These are phyloP conservation scores for Boleophthalmus pectinirostris DNA, from an alignment of 2,113 vertebrate genomes.

Conservation along the genomic window DNA sequence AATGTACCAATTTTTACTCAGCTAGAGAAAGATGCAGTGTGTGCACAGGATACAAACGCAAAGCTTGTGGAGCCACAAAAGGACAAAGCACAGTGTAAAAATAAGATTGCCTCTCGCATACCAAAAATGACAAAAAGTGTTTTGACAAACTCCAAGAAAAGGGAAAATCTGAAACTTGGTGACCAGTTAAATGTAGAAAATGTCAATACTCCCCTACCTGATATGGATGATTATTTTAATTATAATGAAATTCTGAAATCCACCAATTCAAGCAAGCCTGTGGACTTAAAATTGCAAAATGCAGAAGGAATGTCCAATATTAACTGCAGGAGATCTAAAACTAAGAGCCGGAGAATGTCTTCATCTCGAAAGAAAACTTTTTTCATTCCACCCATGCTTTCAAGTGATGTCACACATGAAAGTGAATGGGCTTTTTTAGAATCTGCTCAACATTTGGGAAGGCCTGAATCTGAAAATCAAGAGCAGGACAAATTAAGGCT, in stretches of 20 bases:
- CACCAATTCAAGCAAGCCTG: neutral
- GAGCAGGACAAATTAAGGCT: conserved; percentile 8
- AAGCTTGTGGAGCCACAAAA: neutral
- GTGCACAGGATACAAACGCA: neutral
- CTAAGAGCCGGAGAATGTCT: conserved; percentile 23
- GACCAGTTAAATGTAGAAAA: conserved; percentile 1
- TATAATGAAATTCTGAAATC: conserved; percentile 15
- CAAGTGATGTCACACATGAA: neutral
- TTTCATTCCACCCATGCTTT: neutral
- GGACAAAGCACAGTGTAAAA: conserved; percentile 5
- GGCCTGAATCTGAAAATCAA: conserved; percentile 1
- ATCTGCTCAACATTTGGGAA: neutral
- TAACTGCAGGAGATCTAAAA: conserved; percentile 43
- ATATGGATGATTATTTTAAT: conserved; percentile 50
- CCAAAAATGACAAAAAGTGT: conserved; percentile 40
- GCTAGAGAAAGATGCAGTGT: neutral
- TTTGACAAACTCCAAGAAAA: conserved; percentile 24
- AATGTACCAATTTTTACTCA: neutral
- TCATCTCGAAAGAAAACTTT: conserved; percentile 28
- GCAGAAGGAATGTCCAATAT: conserved; percentile 10
- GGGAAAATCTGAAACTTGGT: neutral
- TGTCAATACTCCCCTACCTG: neutral
- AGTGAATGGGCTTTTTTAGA: conserved; percentile 6
- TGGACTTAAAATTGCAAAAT: neutral
- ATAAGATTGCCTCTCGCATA: conserved; percentile 40